A percentile compares a stretch with the other conserved stretches of the same genome.
Conservation (phyloP, 2,113 vertebrate genomes). For the Poecile atricapillus region DNA sequence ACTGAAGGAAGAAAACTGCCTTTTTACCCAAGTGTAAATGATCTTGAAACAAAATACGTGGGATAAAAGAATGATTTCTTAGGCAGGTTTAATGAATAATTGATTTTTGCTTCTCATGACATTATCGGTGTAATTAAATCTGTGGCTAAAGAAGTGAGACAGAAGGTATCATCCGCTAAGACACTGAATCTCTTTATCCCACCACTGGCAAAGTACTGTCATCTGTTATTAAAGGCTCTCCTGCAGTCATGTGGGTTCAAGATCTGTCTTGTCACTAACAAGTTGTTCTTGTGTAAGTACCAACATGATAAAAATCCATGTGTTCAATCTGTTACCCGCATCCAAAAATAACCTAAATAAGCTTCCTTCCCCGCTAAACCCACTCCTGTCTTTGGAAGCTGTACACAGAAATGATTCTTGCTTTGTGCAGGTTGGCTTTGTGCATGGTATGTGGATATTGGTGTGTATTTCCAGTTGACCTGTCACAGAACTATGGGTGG, state of each 20-base stretch:
- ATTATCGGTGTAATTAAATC: conserved; percentile 50
- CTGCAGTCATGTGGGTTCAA: not conserved
- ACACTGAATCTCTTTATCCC: conserved; percentile 30
- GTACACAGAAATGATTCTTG: not conserved
- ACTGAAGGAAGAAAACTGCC: not conserved
- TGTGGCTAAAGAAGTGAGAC: conserved; percentile 13
- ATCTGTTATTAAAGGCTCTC: conserved; percentile 3
- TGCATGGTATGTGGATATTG: not conserved
- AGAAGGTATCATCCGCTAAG: conserved; percentile 44
- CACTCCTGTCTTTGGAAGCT: not conserved
- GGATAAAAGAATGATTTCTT: conserved; percentile 4
- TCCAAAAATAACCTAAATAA: not conserved
- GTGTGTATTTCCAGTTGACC: not conserved
- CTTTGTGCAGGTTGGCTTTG: not conserved
- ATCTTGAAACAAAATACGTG: conserved; percentile 61
- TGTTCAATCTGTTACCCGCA: not conserved
- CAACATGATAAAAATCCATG: not conserved
- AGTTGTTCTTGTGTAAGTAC: not conserved
- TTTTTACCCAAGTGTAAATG: conserved; percentile 33
- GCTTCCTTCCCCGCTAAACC: not conserved
- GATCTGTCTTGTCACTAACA: not conserved
- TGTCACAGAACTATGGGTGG: not conserved
- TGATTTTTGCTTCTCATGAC: conserved; percentile 42
- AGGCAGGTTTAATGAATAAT: conserved; percentile 40
- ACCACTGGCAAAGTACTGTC: not conserved